Percentiles rank a stretch among this genome's conserved stretches.
These are phyloP conservation scores for Ramphastos sulfuratus DNA, from an alignment of 2,113 vertebrate genomes.

Conservation along the genomic window DNA sequence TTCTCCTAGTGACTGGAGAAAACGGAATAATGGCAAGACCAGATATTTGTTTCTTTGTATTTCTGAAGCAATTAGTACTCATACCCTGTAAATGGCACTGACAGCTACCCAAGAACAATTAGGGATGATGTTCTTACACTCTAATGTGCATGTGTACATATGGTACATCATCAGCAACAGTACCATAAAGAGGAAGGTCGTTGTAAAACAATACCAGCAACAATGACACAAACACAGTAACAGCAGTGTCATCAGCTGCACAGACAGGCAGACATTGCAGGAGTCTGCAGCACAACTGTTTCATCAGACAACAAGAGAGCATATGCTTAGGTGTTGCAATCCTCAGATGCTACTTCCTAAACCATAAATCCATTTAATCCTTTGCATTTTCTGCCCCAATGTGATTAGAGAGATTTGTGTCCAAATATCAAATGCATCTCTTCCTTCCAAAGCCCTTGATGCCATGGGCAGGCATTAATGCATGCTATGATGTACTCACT, in stretches of 20 bases:
- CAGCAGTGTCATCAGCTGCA: constrained; percentile 23
- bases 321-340: constrained; percentile 5
- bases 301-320: constrained; percentile 4
- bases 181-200: constrained; percentile 38
- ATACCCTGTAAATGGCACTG: constrained; percentile 5
- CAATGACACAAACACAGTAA: constrained; percentile 8
- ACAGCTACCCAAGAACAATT: constrained; percentile 54
- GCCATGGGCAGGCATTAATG: not conserved
- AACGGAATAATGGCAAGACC: not conserved
- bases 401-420: not conserved
- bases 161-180: constrained; percentile 40
- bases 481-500: not conserved
- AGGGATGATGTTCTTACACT: constrained; percentile 31
- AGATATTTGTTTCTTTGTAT: constrained; percentile 36
- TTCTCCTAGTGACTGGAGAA: not conserved
- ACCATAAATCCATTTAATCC: not conserved
- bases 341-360: not conserved
- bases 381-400: not conserved
- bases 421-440: not conserved
- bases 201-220: constrained; percentile 29
- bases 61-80: constrained; percentile 45
- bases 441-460: not conserved
- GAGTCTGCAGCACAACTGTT: not conserved
- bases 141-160: constrained; percentile 53
- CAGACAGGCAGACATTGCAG: constrained; percentile 39